A percentile compares a stretch with the other conserved stretches of the same genome.
phyloP scores from a whole-genome alignment of 2,888 invertebrate species.

The Morpho deidamia region DNA sequence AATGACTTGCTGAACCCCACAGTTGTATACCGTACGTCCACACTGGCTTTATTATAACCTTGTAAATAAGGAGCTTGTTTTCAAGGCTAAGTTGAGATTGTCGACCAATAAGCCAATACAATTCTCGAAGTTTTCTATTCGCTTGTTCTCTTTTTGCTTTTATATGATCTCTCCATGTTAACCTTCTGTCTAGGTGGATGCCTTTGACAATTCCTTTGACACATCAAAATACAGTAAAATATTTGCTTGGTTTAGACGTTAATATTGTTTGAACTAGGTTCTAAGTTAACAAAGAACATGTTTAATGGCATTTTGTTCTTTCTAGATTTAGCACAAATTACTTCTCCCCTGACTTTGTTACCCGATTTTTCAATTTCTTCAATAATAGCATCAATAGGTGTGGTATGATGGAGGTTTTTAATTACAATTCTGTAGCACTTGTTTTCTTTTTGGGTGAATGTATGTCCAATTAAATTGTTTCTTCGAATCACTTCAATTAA shows the following conservation, averaged over 20 bases:
- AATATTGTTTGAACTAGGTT: conserved; percentile 3
- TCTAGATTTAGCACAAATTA: conserved; percentile 1
- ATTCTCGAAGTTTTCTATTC: too few relatives aligned
- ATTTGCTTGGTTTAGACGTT: background rate
- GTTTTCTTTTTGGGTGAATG: background rate
- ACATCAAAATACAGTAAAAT: too few relatives aligned
- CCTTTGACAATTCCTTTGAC: too few relatives aligned
- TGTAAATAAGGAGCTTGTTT: too few relatives aligned
- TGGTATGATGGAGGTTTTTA: conserved; percentile 24
- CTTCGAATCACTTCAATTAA: background rate
- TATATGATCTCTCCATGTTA: too few relatives aligned
- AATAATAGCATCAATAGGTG: conserved; percentile 17
- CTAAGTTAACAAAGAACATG: conserved; percentile 27
- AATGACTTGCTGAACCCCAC: too few relatives aligned
- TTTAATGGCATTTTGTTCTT: conserved; percentile 11
- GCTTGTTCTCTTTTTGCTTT: too few relatives aligned
- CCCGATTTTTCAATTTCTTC: conserved; percentile 24
- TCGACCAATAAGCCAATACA: too few relatives aligned
- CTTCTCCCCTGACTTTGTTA: conserved; percentile 22
- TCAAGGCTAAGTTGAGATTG: too few relatives aligned
- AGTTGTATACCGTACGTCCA: too few relatives aligned
- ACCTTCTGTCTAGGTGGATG: too few relatives aligned
- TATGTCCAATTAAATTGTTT: background rate
- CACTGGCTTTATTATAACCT: too few relatives aligned
- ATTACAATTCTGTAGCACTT: conserved; percentile 24